phyloP scores from a whole-genome alignment of 2,888 invertebrate species.

The Microplitis deprimator region DNA sequence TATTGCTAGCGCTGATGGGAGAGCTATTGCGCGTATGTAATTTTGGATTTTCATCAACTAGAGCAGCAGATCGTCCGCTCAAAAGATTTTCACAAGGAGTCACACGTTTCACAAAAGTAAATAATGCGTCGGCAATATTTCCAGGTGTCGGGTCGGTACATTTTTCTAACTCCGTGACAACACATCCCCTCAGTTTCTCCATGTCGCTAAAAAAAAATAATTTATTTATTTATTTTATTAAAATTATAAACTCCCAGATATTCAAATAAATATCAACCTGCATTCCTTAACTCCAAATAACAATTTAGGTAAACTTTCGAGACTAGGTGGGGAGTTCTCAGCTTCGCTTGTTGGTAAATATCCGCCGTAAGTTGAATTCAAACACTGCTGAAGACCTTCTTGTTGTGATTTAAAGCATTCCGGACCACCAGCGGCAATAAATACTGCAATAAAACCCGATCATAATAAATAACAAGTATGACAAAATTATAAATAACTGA shows the following conservation, averaged over 20 bases:
- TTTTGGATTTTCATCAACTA: not conserved
- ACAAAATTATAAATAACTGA: conserved; percentile 5
- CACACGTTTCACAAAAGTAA: conserved; percentile 80
- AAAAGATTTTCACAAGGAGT: conserved; percentile 74
- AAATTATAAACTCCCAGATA: not conserved
- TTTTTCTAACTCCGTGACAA: conserved; percentile 76
- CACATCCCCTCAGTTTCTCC: conserved; percentile 74
- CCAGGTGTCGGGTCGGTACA: conserved; percentile 84
- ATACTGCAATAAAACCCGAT: conserved; percentile 73
- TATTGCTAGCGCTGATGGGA: not conserved
- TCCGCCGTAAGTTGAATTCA: conserved; percentile 76
- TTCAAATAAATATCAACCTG: conserved; percentile 69
- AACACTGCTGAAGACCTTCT: conserved; percentile 76
- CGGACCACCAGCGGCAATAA: conserved; percentile 86
- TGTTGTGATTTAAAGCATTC: conserved; percentile 79
- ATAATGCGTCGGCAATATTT: conserved; percentile 84
- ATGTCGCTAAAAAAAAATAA: conserved; percentile 73
- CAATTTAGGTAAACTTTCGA: conserved; percentile 73
- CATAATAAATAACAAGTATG: not conserved
- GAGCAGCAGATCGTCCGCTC: conserved; percentile 33
- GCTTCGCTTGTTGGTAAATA: conserved; percentile 70
- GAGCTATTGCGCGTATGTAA: not conserved
- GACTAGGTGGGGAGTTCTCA: conserved; percentile 27
- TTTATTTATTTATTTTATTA: not conserved
- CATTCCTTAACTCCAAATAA: conserved; percentile 76